Evolutionary conservation across 1,140 invertebrate species (phyloP), one percentile per base, ranked within the genome.

Genomic region (Antheraea pernyi): DNA sequence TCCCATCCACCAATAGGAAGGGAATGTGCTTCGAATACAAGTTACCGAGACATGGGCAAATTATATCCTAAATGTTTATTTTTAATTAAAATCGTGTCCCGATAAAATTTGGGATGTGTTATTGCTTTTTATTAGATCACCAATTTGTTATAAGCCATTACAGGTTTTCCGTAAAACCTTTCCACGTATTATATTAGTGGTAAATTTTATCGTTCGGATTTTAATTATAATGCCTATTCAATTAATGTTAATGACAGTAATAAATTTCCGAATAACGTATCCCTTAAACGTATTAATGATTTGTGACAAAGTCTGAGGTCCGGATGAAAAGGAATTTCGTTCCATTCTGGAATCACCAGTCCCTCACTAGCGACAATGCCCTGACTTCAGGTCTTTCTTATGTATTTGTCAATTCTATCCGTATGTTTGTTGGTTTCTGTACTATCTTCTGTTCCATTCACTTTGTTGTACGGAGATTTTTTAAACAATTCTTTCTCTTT

Each of bases 1-100:
- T 83, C 68, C 76, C 70, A 78, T 80, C 79, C 74, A 72, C 75
- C 70, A 82, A 80, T 78, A 77, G 71, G 70, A 69, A 73, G 58
- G 39, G 70, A 73, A 75, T 78, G 72, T 80, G 67, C 69, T 62
- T 62, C 62, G 64, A 71, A 68, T 76, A 81, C 77, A 76, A 80
- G 80, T 84, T 75, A 69, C 48, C 69, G 70, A 81, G 79, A 80
- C 70, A 77, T 79, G 64, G 68, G 71, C 68, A 74, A 65, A 77
- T 76, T 71, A 74, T 72, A 76, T 59, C 61, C 19, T 69, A 68
- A 72, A 76, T 69, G 65, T 73, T 67, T 75, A 73, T 69, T 71
- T 72, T 72, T 71, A 68, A 69, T 59, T 53, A 67, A 73, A 76
- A 48, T 48, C 64, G 61, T 63, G 64, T 65, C 46, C 19, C 39